phyloP scores from a whole-genome alignment of 2,888 invertebrate species.

The Pammene aurita region DNA sequence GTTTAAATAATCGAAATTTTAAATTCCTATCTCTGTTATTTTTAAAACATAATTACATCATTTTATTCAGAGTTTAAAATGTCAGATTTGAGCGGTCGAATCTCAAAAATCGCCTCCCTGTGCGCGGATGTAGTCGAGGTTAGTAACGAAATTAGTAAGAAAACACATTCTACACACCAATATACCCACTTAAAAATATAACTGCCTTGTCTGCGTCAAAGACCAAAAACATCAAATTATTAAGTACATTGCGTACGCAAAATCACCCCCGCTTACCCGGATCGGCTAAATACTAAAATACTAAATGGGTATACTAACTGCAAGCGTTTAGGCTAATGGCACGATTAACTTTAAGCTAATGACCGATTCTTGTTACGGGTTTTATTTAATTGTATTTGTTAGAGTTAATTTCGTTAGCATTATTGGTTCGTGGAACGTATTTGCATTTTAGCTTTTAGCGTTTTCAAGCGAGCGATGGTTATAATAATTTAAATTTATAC shows the following conservation, averaged over 20 bases:
- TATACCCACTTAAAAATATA: neutral
- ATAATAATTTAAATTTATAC: no score
- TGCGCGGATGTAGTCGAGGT: no score
- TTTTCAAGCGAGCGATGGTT: no score
- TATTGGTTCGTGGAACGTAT: conserved; percentile 15
- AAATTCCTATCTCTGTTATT: no score
- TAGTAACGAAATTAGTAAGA: no score
- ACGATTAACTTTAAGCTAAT: conserved; percentile 30
- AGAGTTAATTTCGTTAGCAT: conserved; percentile 15
- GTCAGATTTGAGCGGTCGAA: no score
- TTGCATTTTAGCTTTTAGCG: conserved; percentile 3
- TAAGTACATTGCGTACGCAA: neutral
- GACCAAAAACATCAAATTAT: neutral
- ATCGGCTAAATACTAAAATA: conserved; percentile 10
- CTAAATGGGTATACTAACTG: conserved; percentile 2
- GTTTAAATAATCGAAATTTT: no score
- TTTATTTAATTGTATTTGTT: conserved; percentile 32
- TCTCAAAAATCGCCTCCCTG: no score
- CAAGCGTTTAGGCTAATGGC: conserved; percentile 20
- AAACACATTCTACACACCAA: no score
- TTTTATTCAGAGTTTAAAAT: no score
- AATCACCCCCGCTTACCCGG: neutral
- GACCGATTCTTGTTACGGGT: conserved; percentile 29
- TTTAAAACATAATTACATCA: no score
- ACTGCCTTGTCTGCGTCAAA: neutral